These are phyloP conservation scores for Clarias batrachus DNA, from an alignment of 2,113 vertebrate genomes.

Conservation along the genomic window DNA sequence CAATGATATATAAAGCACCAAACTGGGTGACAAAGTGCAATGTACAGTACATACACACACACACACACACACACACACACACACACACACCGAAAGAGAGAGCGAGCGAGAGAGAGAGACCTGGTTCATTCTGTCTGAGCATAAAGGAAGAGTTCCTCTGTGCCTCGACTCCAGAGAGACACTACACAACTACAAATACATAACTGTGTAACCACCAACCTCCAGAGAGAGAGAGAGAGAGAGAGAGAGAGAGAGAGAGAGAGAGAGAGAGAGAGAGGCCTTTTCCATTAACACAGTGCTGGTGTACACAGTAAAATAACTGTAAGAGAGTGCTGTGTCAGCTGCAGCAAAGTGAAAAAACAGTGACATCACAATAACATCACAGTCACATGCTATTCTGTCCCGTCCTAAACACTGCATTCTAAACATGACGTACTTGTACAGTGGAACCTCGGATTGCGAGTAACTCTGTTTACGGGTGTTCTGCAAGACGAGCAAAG, in stretches of 20 bases:
- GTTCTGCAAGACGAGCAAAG: too few species aligned
- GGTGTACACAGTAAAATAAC: background rate
- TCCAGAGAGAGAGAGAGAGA: background rate
- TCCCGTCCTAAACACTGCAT: background rate
- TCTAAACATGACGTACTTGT: background rate
- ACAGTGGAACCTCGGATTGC: too few species aligned
- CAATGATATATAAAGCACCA: slow-evolving; percentile 55
- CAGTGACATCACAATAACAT: background rate
- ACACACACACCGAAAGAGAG: background rate
- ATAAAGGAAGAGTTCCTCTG: slow-evolving; percentile 33
- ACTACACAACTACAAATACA: slow-evolving; percentile 33
- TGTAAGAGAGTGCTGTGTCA: background rate
- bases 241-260: background rate
- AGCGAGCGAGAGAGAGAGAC: too few species aligned
- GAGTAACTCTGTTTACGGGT: too few species aligned
- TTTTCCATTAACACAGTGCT: background rate
- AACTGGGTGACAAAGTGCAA: slow-evolving; percentile 48
- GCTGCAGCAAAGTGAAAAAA: too few species aligned
- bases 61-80: slow-evolving; percentile 41
- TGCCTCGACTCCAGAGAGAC: slow-evolving; percentile 49
- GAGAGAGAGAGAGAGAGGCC: slow-evolving; percentile 35
- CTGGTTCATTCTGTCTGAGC: slow-evolving; percentile 35
- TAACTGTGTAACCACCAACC: background rate
- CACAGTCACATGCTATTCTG: background rate
- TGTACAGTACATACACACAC: slow-evolving; percentile 46